Evolutionary conservation across 2,797 vertebrate species (phyloP), one percentile per base, ranked within the genome.

Genomic region (Cirrhinus molitorella): DNA sequence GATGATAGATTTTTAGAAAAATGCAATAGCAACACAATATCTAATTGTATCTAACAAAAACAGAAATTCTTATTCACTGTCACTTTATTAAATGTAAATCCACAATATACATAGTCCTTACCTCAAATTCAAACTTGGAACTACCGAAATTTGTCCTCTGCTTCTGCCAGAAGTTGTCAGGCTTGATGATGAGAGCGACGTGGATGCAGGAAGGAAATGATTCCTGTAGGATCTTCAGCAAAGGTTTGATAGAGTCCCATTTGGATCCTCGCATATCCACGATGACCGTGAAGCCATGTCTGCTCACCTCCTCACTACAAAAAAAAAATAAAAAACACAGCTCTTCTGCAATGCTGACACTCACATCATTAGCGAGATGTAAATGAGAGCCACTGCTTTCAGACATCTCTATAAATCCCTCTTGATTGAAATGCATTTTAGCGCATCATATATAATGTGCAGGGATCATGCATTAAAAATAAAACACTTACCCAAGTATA

Each of bases 211-310:
- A 95, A 0, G 96, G 96, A 88, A 97, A 97, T 3, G 95, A 96
- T 89, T 99, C 98, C 90, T 99, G 98, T 71, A 99, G 94, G 92
- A 98, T 98, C 95, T 99, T 99, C 93, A 99, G 94, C 87, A 99
- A 94, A n/a, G 98, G 98, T 88, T 98, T 99, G 92, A 99, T 99
- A 89, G 97, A 98, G 94, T 99, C 98, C 98, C 98, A 99, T 90
- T 99, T 99, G 88, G 98, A 99, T 80, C 98, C 97, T 45, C 98
- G 98, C 97, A 99, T 99, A 95, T 99, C 98, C 95, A 99, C 97
- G 74, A 99, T 99, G 91, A 99, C 98, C 0, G 98, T 99, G 94
- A 99, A 99, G 89, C 98, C 98, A 91, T 98, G 95, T 91, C 97
- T 96, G 92, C 96, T 97, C 51, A 98, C 97, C 88, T 99, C 98